Evolutionary conservation across 1,140 invertebrate species (phyloP).

Genomic region (Probaryconus sp.): DNA sequence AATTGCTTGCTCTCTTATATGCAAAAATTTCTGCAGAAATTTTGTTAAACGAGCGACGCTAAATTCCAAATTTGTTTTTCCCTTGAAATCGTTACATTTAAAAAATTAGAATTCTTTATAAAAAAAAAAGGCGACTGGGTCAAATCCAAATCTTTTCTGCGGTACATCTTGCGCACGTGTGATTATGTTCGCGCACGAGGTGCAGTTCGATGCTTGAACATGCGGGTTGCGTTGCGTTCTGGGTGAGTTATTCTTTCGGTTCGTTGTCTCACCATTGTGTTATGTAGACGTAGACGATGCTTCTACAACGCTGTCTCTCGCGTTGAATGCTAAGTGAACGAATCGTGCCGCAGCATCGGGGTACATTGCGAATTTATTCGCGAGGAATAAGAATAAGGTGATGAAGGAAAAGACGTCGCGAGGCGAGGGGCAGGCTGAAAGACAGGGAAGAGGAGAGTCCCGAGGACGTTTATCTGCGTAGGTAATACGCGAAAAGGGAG

Average conservation of each 20-base stretch:
- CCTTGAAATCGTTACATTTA: too few relatives aligned
- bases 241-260: conserved; percentile 74
- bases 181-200: conserved; percentile 60
- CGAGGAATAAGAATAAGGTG: conserved; percentile 62
- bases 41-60: too few relatives aligned
- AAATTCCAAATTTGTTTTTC: too few relatives aligned
- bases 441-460: conserved; percentile 44
- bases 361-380: conserved; percentile 65
- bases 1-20: too few relatives aligned
- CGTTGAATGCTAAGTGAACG: conserved; percentile 66
- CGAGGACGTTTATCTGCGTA: conserved; percentile 52
- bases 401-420: conserved; percentile 28
- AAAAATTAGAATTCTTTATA: too few relatives aligned
- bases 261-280: conserved; percentile 75
- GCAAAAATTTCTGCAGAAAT: too few relatives aligned
- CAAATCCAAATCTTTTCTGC: conserved; percentile 39
- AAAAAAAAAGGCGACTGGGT: conserved; percentile 30
- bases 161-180: conserved; percentile 59
- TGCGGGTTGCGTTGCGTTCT: conserved; percentile 69
- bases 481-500: conserved; percentile 61
- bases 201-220: conserved; percentile 63
- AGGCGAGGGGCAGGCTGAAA: conserved; percentile 7
- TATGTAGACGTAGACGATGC: conserved; percentile 66
- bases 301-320: conserved; percentile 51
- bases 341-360: conserved; percentile 62